These are phyloP conservation scores for Marronus borbonicus DNA, from an alignment of 2,888 invertebrate genomes.

Conservation along the genomic window DNA sequence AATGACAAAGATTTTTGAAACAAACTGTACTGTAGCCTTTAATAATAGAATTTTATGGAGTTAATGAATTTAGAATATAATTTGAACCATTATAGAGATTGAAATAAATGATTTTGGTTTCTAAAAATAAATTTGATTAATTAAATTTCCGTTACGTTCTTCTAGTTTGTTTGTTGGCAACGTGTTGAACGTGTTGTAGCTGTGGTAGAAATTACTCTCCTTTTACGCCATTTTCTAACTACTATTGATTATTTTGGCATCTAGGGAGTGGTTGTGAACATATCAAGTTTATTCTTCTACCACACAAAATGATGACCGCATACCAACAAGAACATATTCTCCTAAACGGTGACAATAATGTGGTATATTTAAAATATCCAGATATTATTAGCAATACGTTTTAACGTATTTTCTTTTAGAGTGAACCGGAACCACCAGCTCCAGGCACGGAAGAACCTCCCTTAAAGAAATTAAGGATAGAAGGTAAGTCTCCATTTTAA, in stretches of 20 bases:
- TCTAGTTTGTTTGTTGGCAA: neutral
- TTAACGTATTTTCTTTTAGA: slow-evolving; percentile 23
- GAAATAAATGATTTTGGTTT: no score
- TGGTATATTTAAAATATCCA: slow-evolving; percentile 46
- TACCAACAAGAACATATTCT: slow-evolving; percentile 65
- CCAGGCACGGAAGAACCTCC: slow-evolving; percentile 67
- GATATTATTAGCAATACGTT: slow-evolving; percentile 2
- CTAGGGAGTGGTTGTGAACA: slow-evolving; percentile 34
- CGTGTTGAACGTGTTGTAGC: slow-evolving; percentile 1
- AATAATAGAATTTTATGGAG: no score
- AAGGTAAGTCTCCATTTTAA: slow-evolving; percentile 65
- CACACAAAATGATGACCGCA: slow-evolving; percentile 66
- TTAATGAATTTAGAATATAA: no score
- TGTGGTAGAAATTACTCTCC: neutral
- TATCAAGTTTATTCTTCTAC: slow-evolving; percentile 24
- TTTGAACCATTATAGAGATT: no score
- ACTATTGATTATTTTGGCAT: slow-evolving; percentile 39
- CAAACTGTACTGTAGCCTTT: no score
- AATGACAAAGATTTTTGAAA: no score
- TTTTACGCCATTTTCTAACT: slow-evolving; percentile 37
- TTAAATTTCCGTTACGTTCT: neutral
- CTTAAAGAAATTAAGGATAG: slow-evolving; percentile 60
- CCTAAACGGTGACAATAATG: slow-evolving; percentile 56
- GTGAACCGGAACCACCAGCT: slow-evolving; percentile 62
- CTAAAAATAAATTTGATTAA: no score